Base-by-base conservation (phyloP, 2,113 vertebrate genomes). In the Eidolon helvum region DNA sequence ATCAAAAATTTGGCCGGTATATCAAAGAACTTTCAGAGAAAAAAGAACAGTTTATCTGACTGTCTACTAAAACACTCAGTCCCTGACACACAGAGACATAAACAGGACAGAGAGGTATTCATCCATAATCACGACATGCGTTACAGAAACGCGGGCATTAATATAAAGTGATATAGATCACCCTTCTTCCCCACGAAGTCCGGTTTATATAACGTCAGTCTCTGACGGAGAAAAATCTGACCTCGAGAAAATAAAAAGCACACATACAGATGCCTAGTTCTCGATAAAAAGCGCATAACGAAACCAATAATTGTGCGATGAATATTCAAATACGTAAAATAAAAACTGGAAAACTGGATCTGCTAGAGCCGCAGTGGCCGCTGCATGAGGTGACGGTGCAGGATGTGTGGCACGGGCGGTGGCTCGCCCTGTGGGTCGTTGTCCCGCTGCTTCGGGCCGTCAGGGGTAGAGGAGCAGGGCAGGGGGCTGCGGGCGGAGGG, bases 391-490 rank as follows among this genome's bases (percentile, higher is more conserved):
- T 50, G 85, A 82, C 4, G 82, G 79, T 18, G 75, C 55, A 53
- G 87, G 40, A 45, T 78, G 50, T 5, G 72, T 82, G 91, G 84
- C 63, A 45, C 30, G 91, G 57, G 53, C 35, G 16, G 55, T 14
- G 82, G 96, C 95, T 95, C 96, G 91, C 96, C 87, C 96, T 61
- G 93, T 87, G 82, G 85, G n/a, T 95, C 97, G 90, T n/a, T 90
- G 43, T 45, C 94, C 89, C 79, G 96, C 85, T 71, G 89, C 95
- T 87, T 74, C 88, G 77, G 82, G 93, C 59, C 97, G 87, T 80
- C 50, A 94, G 59, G 80, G 77, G 93, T 85, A 94, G 91, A 95
- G 92, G 96, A 91, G 91, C 88, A 93, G 90, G 89, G 78, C 71
- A 88, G 87, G 80, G 85, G 91, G 57, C 90, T 91, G 94, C 85